Conservation (phyloP, 1,140 invertebrate species). For the Akabosia matsudoensis region DNA sequence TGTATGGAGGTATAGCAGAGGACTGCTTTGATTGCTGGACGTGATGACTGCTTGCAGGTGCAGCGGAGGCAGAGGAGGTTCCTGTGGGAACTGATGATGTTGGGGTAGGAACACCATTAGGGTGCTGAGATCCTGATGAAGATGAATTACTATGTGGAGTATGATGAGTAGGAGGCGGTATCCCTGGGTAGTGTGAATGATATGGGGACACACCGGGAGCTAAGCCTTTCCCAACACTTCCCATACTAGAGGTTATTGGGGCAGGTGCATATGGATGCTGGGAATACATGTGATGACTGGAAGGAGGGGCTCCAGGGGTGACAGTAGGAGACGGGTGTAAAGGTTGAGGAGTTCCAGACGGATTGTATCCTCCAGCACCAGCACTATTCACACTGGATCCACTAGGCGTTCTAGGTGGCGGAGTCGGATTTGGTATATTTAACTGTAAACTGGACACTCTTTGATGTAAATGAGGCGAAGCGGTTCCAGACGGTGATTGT, state of each 20-base stretch:
- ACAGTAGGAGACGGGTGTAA: not conserved
- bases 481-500: slow-evolving; percentile 11
- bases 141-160: not conserved
- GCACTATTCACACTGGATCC: not conserved
- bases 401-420: slow-evolving; percentile 10
- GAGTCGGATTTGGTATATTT: slow-evolving; percentile 18
- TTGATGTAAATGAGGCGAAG: slow-evolving; percentile 11
- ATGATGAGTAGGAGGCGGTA: slow-evolving; percentile 8
- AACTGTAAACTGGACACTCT: slow-evolving; percentile 12
- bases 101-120: not conserved
- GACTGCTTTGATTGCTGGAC: slow-evolving; percentile 26
- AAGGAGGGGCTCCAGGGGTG: not conserved
- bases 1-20: slow-evolving; percentile 43
- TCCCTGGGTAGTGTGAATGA: slow-evolving; percentile 2
- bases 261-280: slow-evolving; percentile 7
- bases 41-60: slow-evolving; percentile 3
- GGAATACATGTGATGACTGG: slow-evolving; percentile 26
- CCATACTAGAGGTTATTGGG: not conserved
- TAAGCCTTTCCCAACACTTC: not conserved
- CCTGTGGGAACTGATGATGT: not conserved
- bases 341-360: not conserved
- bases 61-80: slow-evolving; percentile 9
- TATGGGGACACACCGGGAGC: not conserved
- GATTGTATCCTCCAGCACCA: not conserved
- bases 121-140: slow-evolving; percentile 25